Evolutionary conservation across 2,888 invertebrate genomes (phyloP).

Genomic region (Diarsia brunnea): DNA sequence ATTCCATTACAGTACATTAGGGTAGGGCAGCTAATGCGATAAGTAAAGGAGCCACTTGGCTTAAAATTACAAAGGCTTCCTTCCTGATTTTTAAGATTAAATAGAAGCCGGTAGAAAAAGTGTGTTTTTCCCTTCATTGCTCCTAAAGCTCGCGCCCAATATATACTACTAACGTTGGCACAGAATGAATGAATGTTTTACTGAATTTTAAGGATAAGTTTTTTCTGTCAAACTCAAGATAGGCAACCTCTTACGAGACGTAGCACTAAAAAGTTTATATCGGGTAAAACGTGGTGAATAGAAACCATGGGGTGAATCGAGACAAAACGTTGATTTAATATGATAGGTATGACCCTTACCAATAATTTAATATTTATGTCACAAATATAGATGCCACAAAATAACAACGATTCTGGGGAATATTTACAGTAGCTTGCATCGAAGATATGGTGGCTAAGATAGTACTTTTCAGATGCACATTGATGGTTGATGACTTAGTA

Average conservation of each 20-base stretch:
- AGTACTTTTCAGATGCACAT: no score
- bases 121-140: slow-evolving; percentile 15
- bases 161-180: background rate
- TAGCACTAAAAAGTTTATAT: background rate
- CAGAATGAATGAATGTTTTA: background rate
- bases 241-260: background rate
- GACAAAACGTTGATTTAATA: background rate
- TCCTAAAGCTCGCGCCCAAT: slow-evolving; percentile 19
- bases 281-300: background rate
- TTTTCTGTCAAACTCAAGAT: slow-evolving; percentile 2
- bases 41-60: slow-evolving; percentile 40
- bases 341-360: background rate
- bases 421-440: no score
- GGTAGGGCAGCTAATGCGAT: slow-evolving; percentile 37
- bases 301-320: background rate
- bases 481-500: no score
- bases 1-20: slow-evolving; percentile 46
- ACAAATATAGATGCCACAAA: no score
- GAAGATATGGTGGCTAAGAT: no score
- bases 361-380: background rate
- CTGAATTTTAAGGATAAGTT: background rate
- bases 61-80: slow-evolving; percentile 48
- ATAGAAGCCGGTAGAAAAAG: slow-evolving; percentile 2
- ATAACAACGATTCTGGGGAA: no score
- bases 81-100: slow-evolving; percentile 43